These are phyloP conservation scores for Hypselothyrea guttata DNA, from an alignment of 2,888 invertebrate genomes.

Conservation along the genomic window DNA sequence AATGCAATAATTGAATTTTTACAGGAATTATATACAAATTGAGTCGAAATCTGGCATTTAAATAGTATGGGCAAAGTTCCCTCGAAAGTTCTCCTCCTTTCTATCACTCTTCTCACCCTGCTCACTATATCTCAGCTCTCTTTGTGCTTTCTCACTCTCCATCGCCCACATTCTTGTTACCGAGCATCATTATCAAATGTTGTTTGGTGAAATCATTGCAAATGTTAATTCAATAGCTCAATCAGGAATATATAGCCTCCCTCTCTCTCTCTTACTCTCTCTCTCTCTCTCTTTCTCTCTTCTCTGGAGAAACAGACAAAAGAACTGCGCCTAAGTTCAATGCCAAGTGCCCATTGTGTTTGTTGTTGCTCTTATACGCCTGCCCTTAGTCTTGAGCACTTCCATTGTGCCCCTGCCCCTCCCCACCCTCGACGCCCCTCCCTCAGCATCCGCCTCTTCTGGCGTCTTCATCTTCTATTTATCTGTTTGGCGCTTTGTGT, in stretches of 20 bases:
- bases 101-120: neutral
- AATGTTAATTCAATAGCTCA: conserved; percentile 74
- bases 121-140: no score
- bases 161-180: conserved; percentile 43
- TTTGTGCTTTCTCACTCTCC: neutral
- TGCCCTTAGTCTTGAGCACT: conserved; percentile 54
- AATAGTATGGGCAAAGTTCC: no score
- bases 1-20: no score
- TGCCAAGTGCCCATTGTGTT: conserved; percentile 61
- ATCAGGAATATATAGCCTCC: conserved; percentile 45
- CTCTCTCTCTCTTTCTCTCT: no score
- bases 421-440: neutral
- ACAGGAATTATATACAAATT: no score
- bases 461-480: conserved; percentile 42
- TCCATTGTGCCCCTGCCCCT: conserved; percentile 32
- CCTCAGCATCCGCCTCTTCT: conserved; percentile 3
- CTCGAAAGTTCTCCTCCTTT: neutral
- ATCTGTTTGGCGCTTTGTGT: conserved; percentile 56
- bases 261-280: conserved; percentile 1
- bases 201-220: conserved; percentile 69
- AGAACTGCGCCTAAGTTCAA: conserved; percentile 65
- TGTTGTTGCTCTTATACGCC: conserved; percentile 31
- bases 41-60: no score
- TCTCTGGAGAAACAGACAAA: conserved; percentile 23
- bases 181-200: conserved; percentile 66